Evolutionary conservation across 1,140 invertebrate species (phyloP).

Genomic region (Zaprionus lachaisei): DNA sequence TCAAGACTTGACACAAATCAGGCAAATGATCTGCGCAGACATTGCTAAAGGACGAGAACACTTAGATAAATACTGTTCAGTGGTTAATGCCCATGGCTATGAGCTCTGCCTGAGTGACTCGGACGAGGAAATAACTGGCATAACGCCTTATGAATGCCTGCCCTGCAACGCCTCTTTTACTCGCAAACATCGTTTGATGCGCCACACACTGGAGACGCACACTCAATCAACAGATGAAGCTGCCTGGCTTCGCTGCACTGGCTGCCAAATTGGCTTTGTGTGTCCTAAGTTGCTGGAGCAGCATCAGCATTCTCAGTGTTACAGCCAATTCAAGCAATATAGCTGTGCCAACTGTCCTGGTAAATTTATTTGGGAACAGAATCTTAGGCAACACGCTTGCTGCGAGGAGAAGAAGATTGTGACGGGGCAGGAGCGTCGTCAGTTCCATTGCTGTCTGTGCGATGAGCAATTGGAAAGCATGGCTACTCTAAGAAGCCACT

Average conservation of each 20-base stretch:
- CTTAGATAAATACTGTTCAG: conserved; percentile 51
- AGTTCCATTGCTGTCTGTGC: conserved; percentile 63
- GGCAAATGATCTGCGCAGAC: conserved; percentile 45
- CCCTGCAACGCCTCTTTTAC: conserved; percentile 47
- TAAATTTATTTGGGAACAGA: conserved; percentile 75
- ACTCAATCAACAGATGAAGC: conserved; percentile 11
- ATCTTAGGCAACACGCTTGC: conserved; percentile 64
- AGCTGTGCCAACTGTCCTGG: conserved; percentile 68
- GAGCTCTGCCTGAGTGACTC: conserved; percentile 72
- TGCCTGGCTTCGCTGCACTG: conserved; percentile 53
- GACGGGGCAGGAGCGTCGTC: not conserved
- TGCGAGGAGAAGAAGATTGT: conserved; percentile 4
- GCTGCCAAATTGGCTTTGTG: conserved; percentile 70
- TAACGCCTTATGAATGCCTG: conserved; percentile 50
- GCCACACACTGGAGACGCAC: conserved; percentile 66
- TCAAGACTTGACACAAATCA: conserved; percentile 40
- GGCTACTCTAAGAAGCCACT: conserved; percentile 49
- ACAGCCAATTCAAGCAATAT: conserved; percentile 49
- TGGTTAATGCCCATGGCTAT: conserved; percentile 71
- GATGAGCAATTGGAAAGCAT: conserved; percentile 41
- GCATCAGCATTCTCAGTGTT: conserved; percentile 65
- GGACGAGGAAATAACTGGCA: conserved; percentile 49
- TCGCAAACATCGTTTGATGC: conserved; percentile 61
- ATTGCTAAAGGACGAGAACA: conserved; percentile 33
- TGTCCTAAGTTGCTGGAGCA: conserved; percentile 51